Evolutionary conservation across 2,888 invertebrate genomes (phyloP).

Genomic region (Timema cristinae): DNA sequence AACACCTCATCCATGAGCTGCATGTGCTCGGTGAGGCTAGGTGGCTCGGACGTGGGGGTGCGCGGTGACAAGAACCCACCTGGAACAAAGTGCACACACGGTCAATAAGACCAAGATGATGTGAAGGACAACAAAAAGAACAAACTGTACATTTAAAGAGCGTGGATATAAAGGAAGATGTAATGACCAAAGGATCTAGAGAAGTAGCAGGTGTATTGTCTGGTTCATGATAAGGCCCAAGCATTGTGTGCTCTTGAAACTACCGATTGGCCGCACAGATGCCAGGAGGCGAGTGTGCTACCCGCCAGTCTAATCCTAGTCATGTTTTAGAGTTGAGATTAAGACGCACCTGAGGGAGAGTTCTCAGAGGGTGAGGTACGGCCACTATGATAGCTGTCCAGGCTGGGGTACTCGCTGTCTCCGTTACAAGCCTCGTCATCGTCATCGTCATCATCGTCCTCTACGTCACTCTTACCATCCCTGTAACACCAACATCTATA

Average conservation of each 20-base stretch:
- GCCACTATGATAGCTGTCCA: slow-evolving; percentile 39
- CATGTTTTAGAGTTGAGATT: too few relatives aligned
- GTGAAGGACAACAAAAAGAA: too few relatives aligned
- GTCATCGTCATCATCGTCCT: slow-evolving; percentile 68
- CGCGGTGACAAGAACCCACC: slow-evolving; percentile 27
- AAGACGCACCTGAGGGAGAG: background rate
- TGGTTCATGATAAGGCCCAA: too few relatives aligned
- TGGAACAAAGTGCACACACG: slow-evolving; percentile 2
- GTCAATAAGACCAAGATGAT: too few relatives aligned
- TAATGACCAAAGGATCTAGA: too few relatives aligned
- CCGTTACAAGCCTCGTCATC: slow-evolving; percentile 55
- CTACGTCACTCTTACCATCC: slow-evolving; percentile 41
- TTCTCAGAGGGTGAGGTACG: slow-evolving; percentile 51
- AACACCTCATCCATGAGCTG: slow-evolving; percentile 82
- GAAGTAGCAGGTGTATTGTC: too few relatives aligned
- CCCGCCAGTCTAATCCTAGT: too few relatives aligned
- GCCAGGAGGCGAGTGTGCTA: too few relatives aligned
- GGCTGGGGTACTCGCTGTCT: slow-evolving; percentile 35
- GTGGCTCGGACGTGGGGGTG: slow-evolving; percentile 47
- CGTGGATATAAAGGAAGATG: too few relatives aligned
- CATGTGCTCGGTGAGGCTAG: slow-evolving; percentile 83
- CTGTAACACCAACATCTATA: background rate
- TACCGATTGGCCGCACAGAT: too few relatives aligned
- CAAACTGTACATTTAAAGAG: too few relatives aligned
- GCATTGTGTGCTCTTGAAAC: too few relatives aligned